Base-by-base conservation (phyloP, 2,113 vertebrate species). In the Cyrtonyx montezumae region DNA sequence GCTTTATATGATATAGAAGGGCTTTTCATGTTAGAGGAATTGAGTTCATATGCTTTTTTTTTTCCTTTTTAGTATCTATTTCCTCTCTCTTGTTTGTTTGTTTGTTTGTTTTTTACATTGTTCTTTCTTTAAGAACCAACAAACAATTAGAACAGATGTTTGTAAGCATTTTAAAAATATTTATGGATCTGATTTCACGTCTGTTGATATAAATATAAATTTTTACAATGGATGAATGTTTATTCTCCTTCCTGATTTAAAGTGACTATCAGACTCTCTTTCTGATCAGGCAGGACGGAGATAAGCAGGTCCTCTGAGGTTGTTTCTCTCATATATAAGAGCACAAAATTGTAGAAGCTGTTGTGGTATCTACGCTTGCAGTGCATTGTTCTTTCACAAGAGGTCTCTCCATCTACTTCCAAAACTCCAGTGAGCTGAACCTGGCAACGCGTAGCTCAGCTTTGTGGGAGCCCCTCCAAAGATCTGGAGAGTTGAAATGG, bases 351-450 rank as follows among this genome's bases (percentile, higher is more conserved):
- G 51, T 36, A 42, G 67, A 42, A 80, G 30, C 34, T 7, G 15
- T 11, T 26, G 16, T 9, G 32, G 3, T 36, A 8, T 5, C 22
- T n/a, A 42, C 69, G 17, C 30, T 79, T 82, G 84, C 63, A 82
- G 45, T 84, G 11, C 21, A 15, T 18, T 3, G 1, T 9, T 84
- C 7, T 59, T 76, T 62, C 91, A 74, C 65, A 49, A 87, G 91
- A 94, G 82, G 82, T 70, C 90, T 74, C 61, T 75, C 62, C 73
- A 12, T 25, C 13, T 11, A 70, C n/a, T 85, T 32, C 25, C 55
- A 82, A 76, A 77, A 28, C 68, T 49, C 1, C 0, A 6, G 11
- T 1, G 5, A 77, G 19, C 19, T 43, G 40, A 49, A 18, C 36
- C 58, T 28, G 2, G 1, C 32, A 11, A 19, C 20, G 45, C 56